Evolutionary conservation across 2,888 invertebrate genomes (phyloP), one percentile per base, ranked within the genome.

Genomic region (Chouioia cunea): DNA sequence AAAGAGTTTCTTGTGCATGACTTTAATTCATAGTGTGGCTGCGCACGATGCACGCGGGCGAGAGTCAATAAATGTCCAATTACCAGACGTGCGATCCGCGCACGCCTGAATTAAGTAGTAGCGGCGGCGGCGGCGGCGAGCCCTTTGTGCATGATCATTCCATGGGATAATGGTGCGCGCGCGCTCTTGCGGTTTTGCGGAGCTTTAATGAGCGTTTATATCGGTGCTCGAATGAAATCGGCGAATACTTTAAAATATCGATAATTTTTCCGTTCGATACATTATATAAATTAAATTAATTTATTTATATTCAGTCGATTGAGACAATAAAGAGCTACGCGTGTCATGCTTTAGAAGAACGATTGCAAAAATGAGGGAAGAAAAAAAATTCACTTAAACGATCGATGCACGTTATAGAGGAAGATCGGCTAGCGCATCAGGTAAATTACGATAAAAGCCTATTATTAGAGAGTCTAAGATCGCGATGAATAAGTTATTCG

Each of bases 41-140:
- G 54, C 44, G 54, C 15, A 56, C 44, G 59, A 3, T 57, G 64
- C 14, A 50, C n/a, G n/a, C n/a, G n/a, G n/a, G n/a, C n/a, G 46
- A 64, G 68, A 69, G 70, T 67, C 73, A 64, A 70, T 73, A 73
- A 73, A 73, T 48, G 70, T 66, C 70, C 62, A 65, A 66, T 69
- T 63, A 63, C 54, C 27, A 36, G 43, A 60, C 23, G 27, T 10
- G 57, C 46, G 47, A 56, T 12, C 36, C 36, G 16, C 53, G 48
- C 27, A 14, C 53, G 53, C 8, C 16, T 44, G 27, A 16, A 23
- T 23, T 36, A 36, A 36, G 36, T 36, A 36, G 27, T 27, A 27
- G 27, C 27, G 27, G 10, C 36, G 36, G 36, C 36, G 36, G 36
- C 36, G 36, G 36, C 36, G 36, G 36, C 36, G 36, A 36, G 36